phyloP scores from a whole-genome alignment of 2,888 invertebrate species.

The Petrolisthes cinctipes region DNA sequence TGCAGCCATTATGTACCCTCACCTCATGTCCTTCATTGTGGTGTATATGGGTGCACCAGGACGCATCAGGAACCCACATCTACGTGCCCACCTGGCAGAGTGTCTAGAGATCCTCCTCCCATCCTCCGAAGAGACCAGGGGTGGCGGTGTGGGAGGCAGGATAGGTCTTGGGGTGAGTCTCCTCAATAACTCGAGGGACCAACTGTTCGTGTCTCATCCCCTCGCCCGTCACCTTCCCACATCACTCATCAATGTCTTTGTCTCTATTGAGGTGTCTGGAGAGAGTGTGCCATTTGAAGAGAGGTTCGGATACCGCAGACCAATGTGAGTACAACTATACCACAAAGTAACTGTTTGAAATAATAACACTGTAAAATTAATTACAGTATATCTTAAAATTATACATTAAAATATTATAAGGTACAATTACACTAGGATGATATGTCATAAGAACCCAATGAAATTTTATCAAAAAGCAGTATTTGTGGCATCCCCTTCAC shows the following conservation, averaged over 20 bases:
- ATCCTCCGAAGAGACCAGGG: background rate
- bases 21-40: slow-evolving; percentile 77
- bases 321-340: slow-evolving; percentile 76
- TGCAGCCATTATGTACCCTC: slow-evolving; percentile 67
- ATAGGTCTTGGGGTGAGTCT: slow-evolving; percentile 9
- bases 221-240: slow-evolving; percentile 77
- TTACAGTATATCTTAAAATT: no score
- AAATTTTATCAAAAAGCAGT: no score
- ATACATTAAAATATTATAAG: no score
- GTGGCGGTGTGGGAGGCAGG: background rate
- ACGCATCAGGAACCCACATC: slow-evolving; percentile 89
- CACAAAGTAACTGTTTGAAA: background rate
- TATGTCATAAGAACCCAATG: no score
- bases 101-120: slow-evolving; percentile 89
- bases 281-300: slow-evolving; percentile 96
- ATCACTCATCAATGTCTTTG: slow-evolving; percentile 89
- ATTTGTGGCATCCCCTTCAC: no score
- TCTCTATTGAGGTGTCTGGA: slow-evolving; percentile 97
- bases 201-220: slow-evolving; percentile 74
- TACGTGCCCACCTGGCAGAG: slow-evolving; percentile 90
- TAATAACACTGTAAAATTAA: no score
- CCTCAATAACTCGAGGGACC: slow-evolving; percentile 72
- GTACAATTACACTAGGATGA: no score
- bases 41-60: slow-evolving; percentile 89
- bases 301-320: slow-evolving; percentile 94